Percentiles rank a stretch among this genome's conserved stretches.
Evolutionary conservation across 2,888 invertebrate species (phyloP).

Genomic region (Philonicus albiceps): DNA sequence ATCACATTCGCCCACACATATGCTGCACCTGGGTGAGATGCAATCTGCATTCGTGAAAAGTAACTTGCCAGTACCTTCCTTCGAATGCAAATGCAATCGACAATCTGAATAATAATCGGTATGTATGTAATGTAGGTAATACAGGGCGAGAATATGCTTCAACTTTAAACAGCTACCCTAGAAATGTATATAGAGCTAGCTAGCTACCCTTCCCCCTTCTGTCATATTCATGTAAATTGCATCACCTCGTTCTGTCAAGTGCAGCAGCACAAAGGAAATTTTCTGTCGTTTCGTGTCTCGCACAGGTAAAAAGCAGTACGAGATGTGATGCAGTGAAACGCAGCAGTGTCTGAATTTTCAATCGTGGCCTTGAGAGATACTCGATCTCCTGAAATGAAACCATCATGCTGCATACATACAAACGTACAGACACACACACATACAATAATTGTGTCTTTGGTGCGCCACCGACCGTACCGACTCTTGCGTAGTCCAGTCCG

Average conservation of each 20-base stretch:
- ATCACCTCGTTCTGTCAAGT: slow-evolving; percentile 1
- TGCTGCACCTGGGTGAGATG: background rate
- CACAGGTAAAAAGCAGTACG: background rate
- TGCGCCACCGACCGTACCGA: background rate
- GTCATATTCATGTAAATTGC: slow-evolving; percentile 5
- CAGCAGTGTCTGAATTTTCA: slow-evolving; percentile 13
- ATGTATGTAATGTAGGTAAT: background rate
- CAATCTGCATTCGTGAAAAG: background rate
- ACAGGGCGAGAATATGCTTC: background rate
- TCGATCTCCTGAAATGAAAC: slow-evolving; percentile 28
- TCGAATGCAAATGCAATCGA: background rate
- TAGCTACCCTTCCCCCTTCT: background rate
- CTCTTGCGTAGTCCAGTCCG: background rate
- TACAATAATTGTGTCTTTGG: no score
- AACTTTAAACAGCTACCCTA: background rate
- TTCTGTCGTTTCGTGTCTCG: background rate
- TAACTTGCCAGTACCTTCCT: background rate
- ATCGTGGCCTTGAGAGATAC: slow-evolving; percentile 33
- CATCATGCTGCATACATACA: background rate
- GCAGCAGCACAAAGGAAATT: slow-evolving; percentile 8
- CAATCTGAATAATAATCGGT: slow-evolving; percentile 20
- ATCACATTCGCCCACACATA: background rate
- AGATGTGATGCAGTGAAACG: background rate
- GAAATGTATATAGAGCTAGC: background rate
- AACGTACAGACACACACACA: background rate